Evolutionary conservation across 2,797 vertebrate species (phyloP), one percentile per base, ranked within the genome.

Genomic region (Varecia variegata): DNA sequence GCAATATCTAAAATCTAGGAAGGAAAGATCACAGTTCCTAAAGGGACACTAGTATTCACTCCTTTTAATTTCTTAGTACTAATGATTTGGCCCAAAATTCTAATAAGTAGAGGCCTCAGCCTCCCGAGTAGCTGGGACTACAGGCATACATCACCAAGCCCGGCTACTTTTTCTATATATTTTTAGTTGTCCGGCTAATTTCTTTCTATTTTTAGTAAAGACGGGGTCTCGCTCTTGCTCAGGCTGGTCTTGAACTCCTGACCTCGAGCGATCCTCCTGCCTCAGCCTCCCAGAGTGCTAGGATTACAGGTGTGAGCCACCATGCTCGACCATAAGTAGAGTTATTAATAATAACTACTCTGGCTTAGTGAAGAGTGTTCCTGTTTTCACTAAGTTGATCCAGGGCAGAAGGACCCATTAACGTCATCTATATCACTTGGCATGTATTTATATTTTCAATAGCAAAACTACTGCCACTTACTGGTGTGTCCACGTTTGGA

Each of bases 401-500:
- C 15, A 76, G 1, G 32, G 45, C 23, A 84, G 32, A 77, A 83
- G 12, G 35, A 76, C 14, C 20, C 58, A 62, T 9, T 43, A 50
- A 62, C 77, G 58, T 45, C 17, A 85, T 8, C 21, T 65, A 3
- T 17, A 65, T 38, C 54, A n/a, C 25, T 17, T 43, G 20, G 62
- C 18, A 70, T 2, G 17, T n/a, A 18, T 82, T 91, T 83, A 45
- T 21, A 86, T 56, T 76, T 94, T 67, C 27, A 85, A 14, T 17
- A 92, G 52, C 32, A 88, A 93, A 96, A 90, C 43, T 73, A 76
- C 12, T 94, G 90, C 60, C 83, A 99, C 99, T 99, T 98, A 99
- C 99, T 20, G 99, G 99, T 82, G 99, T 99, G 94, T 99, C 99
- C 74, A 98, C 79, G 17, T 99, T 99, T 0, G 99, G 99, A 47